Evolutionary conservation across 1,140 invertebrate species (phyloP).

Genomic region (Ephestia elutella): DNA sequence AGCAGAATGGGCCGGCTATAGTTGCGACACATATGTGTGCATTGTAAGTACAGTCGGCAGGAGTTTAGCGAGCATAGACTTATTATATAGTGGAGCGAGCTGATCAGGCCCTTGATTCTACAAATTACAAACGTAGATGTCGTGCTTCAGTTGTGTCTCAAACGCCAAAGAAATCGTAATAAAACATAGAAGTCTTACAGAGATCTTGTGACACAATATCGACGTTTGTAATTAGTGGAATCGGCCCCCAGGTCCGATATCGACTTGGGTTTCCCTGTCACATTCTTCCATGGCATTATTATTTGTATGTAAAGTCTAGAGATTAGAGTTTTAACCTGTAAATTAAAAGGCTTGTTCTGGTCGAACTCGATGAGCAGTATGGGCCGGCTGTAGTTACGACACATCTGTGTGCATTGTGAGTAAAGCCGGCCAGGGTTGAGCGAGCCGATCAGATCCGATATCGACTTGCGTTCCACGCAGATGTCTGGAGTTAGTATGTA

Average conservation of each 20-base stretch:
- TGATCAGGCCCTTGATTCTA: too few relatives aligned
- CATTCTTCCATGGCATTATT: too few relatives aligned
- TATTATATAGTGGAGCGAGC: too few relatives aligned
- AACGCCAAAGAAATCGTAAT: too few relatives aligned
- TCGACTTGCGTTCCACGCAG: constrained; percentile 96
- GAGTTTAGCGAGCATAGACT: constrained; percentile 96
- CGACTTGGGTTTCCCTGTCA: too few relatives aligned
- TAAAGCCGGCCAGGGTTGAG: constrained; percentile 96
- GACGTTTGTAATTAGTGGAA: too few relatives aligned
- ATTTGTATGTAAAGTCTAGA: too few relatives aligned
- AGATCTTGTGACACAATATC: too few relatives aligned
- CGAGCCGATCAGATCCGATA: constrained; percentile 97
- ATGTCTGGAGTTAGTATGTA: constrained; percentile 98
- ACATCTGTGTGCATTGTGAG: constrained; percentile 94
- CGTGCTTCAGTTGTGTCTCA: too few relatives aligned
- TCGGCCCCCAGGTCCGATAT: too few relatives aligned
- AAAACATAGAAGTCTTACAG: too few relatives aligned
- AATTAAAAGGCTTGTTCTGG: constrained; percentile 91
- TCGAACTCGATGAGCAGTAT: constrained; percentile 98
- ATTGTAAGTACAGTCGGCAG: constrained; percentile 96
- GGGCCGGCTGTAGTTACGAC: constrained; percentile 88
- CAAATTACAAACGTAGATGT: too few relatives aligned
- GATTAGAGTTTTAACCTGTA: constrained; percentile 79
- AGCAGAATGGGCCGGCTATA: constrained; percentile 94
- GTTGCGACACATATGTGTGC: constrained; percentile 90